These are phyloP conservation scores for Orestias chungarensis DNA, from an alignment of 2,797 vertebrate species.

Conservation along the genomic window DNA sequence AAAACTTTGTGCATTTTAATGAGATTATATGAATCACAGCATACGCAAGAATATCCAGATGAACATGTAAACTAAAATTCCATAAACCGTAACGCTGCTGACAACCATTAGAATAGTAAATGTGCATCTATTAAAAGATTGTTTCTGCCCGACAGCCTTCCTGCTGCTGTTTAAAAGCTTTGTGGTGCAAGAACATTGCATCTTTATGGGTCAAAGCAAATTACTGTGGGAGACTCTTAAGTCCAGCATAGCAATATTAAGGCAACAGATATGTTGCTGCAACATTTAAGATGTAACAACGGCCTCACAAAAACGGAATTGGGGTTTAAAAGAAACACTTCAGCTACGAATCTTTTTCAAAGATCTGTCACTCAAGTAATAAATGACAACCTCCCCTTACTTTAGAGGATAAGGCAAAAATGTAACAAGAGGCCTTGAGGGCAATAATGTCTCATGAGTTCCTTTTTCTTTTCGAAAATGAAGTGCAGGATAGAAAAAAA, in stretches of 20 bases:
- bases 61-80: constrained; percentile 31
- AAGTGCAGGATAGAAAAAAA: constrained; percentile 27
- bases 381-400: constrained; percentile 39
- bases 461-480: constrained; percentile 5
- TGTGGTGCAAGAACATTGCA: constrained; percentile 8
- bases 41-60: constrained; percentile 25
- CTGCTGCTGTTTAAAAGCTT: not conserved
- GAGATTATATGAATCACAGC: constrained; percentile 69
- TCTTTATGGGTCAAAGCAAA: constrained; percentile 67
- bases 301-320: constrained; percentile 30
- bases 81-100: not conserved
- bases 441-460: constrained; percentile 39
- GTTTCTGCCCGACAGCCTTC: not conserved
- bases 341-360: constrained; percentile 41
- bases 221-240: constrained; percentile 63
- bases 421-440: constrained; percentile 40
- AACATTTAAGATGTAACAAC: constrained; percentile 67
- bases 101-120: constrained; percentile 19
- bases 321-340: constrained; percentile 45
- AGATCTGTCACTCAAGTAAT: constrained; percentile 37
- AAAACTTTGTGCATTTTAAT: constrained; percentile 79
- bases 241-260: constrained; percentile 47
- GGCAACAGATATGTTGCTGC: constrained; percentile 38
- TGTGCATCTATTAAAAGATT: constrained; percentile 16
- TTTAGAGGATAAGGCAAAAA: constrained; percentile 46